Evolutionary conservation across 1,140 invertebrate species (phyloP).

Genomic region (Euura lappo): DNA sequence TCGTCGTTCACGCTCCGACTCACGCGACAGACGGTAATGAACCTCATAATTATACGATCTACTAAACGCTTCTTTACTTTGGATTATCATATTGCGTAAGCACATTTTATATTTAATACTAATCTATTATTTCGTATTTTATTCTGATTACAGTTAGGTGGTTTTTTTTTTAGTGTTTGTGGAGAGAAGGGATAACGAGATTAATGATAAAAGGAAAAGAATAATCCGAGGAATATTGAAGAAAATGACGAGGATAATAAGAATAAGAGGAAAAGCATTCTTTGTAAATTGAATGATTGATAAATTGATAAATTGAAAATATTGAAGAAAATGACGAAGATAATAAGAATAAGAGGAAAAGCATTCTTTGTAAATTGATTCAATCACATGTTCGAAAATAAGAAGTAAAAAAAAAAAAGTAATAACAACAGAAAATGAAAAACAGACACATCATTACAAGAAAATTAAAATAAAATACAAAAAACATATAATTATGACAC

Average conservation of each 20-base stretch:
- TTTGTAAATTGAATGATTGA: neutral
- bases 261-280: too few relatives aligned
- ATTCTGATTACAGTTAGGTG: slow-evolving; percentile 46
- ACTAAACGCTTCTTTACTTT: neutral
- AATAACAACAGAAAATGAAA: too few relatives aligned
- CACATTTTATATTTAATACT: too few relatives aligned
- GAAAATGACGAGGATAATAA: too few relatives aligned
- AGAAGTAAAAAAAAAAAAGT: neutral
- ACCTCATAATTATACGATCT: neutral
- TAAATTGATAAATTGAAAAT: neutral
- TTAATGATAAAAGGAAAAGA: too few relatives aligned
- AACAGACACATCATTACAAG: too few relatives aligned
- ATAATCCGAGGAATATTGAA: too few relatives aligned
- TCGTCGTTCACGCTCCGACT: slow-evolving; percentile 58
- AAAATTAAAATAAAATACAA: neutral
- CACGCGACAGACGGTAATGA: slow-evolving; percentile 60
- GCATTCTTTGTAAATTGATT: slow-evolving; percentile 3
- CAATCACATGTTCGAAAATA: neutral
- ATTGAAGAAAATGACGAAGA: slow-evolving; percentile 11
- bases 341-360: neutral
- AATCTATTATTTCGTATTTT: neutral
- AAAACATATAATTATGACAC: neutral
- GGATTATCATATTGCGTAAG: too few relatives aligned
- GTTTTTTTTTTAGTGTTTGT: slow-evolving; percentile 29
- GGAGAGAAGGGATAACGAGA: slow-evolving; percentile 25